These are phyloP conservation scores for Carlito syrichta DNA, from an alignment of 2,113 vertebrate genomes.

Conservation along the genomic window DNA sequence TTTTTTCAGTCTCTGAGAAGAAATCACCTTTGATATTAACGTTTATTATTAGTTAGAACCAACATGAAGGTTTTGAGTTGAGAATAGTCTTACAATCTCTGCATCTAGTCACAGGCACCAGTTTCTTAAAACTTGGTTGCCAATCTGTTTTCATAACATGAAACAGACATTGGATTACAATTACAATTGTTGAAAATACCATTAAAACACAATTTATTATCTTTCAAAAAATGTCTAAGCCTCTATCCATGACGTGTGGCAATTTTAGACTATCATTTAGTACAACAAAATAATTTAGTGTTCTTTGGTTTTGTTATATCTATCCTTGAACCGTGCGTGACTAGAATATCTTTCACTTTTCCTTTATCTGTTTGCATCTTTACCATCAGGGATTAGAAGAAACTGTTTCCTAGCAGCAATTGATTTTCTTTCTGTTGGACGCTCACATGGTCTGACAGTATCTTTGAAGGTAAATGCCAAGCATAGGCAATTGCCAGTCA, in stretches of 20 bases:
- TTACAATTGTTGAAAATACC: not conserved
- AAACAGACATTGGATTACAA: conserved; percentile 26
- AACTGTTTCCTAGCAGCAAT: conserved; percentile 54
- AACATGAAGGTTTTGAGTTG: conserved; percentile 20
- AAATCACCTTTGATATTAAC: conserved; percentile 36
- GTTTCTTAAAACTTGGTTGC: not conserved
- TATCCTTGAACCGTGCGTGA: conserved; percentile 15
- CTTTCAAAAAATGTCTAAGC: conserved; percentile 30
- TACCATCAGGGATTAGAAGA: conserved; percentile 27
- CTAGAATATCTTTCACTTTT: conserved; percentile 20
- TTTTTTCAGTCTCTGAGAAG: conserved; percentile 58
- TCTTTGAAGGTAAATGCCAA: conserved; percentile 33
- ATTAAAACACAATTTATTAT: conserved; percentile 24
- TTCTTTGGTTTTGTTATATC: conserved; percentile 24
- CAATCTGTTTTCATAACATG: not conserved
- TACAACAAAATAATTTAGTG: not conserved
- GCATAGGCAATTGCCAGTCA: not conserved
- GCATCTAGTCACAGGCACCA: not conserved
- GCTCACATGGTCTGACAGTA: not conserved
- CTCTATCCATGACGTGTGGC: not conserved
- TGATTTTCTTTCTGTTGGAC: conserved; percentile 55
- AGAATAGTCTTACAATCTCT: not conserved
- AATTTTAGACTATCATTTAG: conserved; percentile 1
- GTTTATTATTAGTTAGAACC: conserved; percentile 67
- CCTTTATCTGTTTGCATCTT: conserved; percentile 18